phyloP scores from a whole-genome alignment of 2,888 invertebrate genomes.

The Papilio protenor region DNA sequence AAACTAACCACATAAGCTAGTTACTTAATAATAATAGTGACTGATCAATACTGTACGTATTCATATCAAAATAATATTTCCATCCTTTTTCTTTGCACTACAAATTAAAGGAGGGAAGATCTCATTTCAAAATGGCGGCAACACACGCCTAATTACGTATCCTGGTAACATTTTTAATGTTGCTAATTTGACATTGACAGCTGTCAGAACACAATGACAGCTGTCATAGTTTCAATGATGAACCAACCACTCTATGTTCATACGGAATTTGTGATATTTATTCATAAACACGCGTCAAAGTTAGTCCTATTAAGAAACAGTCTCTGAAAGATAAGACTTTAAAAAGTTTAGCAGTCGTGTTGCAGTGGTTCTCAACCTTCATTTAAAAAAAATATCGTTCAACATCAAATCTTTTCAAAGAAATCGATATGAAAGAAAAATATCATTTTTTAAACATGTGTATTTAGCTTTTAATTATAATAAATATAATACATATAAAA shows the following conservation, averaged over 20 bases:
- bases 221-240: neutral
- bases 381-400: too few species aligned
- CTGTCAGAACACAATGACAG: neutral
- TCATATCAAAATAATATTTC: neutral
- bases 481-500: too few species aligned
- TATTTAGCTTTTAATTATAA: too few species aligned
- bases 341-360: constrained; percentile 50
- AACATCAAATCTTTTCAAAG: too few species aligned
- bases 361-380: constrained; percentile 23
- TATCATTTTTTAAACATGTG: too few species aligned
- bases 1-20: neutral
- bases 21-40: constrained; percentile 1
- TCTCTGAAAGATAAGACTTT: constrained; percentile 44
- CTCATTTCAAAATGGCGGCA: neutral
- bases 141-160: neutral
- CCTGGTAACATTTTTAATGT: neutral
- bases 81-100: neutral
- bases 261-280: neutral
- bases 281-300: neutral
- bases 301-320: constrained; percentile 29
- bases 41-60: neutral
- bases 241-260: neutral
- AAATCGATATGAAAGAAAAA: too few species aligned
- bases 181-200: constrained; percentile 1
- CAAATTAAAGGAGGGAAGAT: constrained; percentile 7